Base-by-base conservation (phyloP, 2,113 vertebrate genomes). In the Actenoides lindsayi region DNA sequence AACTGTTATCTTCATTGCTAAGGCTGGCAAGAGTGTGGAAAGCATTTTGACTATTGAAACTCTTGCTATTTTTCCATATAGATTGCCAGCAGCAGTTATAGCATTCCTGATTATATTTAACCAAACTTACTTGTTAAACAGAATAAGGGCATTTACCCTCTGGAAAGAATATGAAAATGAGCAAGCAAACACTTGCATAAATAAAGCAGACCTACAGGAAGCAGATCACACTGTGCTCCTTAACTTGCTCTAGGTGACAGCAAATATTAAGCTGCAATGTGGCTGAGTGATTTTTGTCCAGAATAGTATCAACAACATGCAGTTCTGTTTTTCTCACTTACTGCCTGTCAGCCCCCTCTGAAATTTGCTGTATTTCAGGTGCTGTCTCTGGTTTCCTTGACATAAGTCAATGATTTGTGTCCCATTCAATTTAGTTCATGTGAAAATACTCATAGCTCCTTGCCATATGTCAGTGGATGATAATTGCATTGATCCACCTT, bases 341-440 rank as follows among this genome's bases (percentile, higher is more conserved):
- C 39, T 6, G 23, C 77, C 94, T 95, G 87, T 60, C 96, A 97
- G 16, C 46, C 62, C 59, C 57, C 11, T 16, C 35, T 88, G 93
- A 77, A 96, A 90, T 69, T 69, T 88, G 6, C 87, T 92, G 54
- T 44, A 60, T 94, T 89, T 93, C 81, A 95, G 95, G 71, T 71
- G 70, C 91, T 92, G 92, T 82, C 87, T 93, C 92, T 94, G 69
- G 23, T 53, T 95, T 94, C 87, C 91, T 91, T 92, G 96, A 95
- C 96, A 92, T 84, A 63, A 97, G 83, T 56, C 96, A 96, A 64
- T 97, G 97, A 97, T 97, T 97, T 96, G 89, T 97, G 91, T 98
- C 95, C 87, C 76, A 8, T 94, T 90, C 96, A 94, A 96, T 97
- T 97, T 83, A 94, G 93, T 78, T 97, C 75, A 68, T 93, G 94